These are phyloP conservation scores for Aleiodes testaceus DNA, from an alignment of 2,888 invertebrate species.

Conservation along the genomic window DNA sequence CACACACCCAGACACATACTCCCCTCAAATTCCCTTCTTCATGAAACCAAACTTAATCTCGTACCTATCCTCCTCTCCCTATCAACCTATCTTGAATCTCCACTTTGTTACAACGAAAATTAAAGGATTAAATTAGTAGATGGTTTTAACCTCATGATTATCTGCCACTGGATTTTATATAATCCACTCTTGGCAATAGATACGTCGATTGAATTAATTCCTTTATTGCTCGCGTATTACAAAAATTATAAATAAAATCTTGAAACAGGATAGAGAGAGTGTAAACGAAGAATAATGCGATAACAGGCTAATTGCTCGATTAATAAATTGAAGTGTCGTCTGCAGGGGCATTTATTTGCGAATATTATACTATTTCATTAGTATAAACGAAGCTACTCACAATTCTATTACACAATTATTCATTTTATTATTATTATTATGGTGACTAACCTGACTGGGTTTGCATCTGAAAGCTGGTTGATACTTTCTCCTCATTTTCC, in stretches of 20 bases:
- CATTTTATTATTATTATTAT: neutral
- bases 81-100: slow-evolving; percentile 31
- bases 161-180: slow-evolving; percentile 11
- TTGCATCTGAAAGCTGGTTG: slow-evolving; percentile 90
- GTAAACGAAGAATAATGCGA: no score
- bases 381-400: no score
- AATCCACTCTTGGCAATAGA: slow-evolving; percentile 8
- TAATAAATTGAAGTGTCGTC: no score
- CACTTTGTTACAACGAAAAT: slow-evolving; percentile 28
- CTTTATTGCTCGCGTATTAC: neutral
- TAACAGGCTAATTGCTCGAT: neutral
- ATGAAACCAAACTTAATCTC: slow-evolving; percentile 38
- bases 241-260: neutral
- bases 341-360: no score
- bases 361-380: no score
- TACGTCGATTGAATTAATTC: slow-evolving; percentile 2
- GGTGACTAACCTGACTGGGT: slow-evolving; percentile 82
- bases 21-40: slow-evolving; percentile 28
- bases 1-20: neutral
- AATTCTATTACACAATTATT: neutral
- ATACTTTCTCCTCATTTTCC: slow-evolving; percentile 86
- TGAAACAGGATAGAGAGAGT: neutral
- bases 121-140: slow-evolving; percentile 35
- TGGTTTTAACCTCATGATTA: slow-evolving; percentile 26
- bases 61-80: slow-evolving; percentile 30